A percentile compares a stretch with the other conserved stretches of the same genome.
Conservation (phyloP, 2,113 vertebrate species). For the Oncorhynchus tshawytscha region DNA sequence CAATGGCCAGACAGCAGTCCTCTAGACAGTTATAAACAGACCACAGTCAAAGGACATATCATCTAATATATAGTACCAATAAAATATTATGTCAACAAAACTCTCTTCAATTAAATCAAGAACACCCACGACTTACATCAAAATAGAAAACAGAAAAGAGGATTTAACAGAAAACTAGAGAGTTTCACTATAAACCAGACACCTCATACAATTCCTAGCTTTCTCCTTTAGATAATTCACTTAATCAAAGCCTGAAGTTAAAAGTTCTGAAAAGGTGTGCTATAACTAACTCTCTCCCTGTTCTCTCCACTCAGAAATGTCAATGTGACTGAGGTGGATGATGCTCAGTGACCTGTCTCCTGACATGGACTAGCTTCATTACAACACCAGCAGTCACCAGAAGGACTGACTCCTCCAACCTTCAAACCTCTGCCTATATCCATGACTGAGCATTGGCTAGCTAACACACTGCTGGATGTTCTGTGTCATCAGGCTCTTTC, state of each 20-base stretch:
- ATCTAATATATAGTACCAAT: neutral
- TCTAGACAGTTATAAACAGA: constrained; percentile 12
- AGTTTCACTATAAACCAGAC: neutral
- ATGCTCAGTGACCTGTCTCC: constrained; percentile 67
- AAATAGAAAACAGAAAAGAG: neutral
- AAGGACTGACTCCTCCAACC: constrained; percentile 39
- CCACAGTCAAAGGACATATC: constrained; percentile 8
- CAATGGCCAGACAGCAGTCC: constrained; percentile 37
- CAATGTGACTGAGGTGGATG: constrained; percentile 55
- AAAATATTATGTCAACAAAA: neutral
- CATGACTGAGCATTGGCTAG: constrained; percentile 40
- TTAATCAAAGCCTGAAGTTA: constrained; percentile 9
- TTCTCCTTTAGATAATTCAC: neutral
- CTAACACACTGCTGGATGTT: constrained; percentile 53
- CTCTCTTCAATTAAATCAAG: neutral
- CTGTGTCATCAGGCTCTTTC: constrained; percentile 26
- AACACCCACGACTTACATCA: neutral
- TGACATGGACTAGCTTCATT: constrained; percentile 54
- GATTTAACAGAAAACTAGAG: neutral
- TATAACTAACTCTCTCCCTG: neutral
- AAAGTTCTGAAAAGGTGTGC: neutral
- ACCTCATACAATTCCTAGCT: neutral
- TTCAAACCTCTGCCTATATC: constrained; percentile 46
- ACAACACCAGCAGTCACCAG: constrained; percentile 40
- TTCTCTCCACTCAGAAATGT: constrained; percentile 46